These are phyloP conservation scores for Eupithecia pulchellata DNA, from an alignment of 2,888 invertebrate species.

Conservation along the genomic window DNA sequence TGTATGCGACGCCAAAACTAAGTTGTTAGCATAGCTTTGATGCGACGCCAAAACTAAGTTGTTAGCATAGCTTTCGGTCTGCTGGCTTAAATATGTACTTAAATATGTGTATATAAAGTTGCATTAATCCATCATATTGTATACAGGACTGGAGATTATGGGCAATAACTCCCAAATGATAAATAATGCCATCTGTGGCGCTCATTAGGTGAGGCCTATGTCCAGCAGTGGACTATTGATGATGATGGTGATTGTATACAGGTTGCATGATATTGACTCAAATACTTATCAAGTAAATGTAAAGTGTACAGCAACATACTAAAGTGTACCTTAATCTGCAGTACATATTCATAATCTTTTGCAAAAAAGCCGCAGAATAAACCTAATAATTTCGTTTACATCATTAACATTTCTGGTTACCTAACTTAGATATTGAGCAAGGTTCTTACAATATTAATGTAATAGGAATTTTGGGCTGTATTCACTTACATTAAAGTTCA, in stretches of 20 bases:
- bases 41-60: too few relatives aligned
- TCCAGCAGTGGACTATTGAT: too few relatives aligned
- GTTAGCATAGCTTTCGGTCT: too few relatives aligned
- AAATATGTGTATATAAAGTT: background rate
- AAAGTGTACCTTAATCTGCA: background rate
- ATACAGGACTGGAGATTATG: too few relatives aligned
- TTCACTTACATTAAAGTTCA: conserved; percentile 11
- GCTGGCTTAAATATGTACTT: too few relatives aligned
- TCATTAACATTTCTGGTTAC: background rate
- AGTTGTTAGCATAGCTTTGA: too few relatives aligned
- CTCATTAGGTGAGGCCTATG: too few relatives aligned
- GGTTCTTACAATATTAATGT: conserved; percentile 7
- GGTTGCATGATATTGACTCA: background rate
- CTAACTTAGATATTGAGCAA: conserved; percentile 31
- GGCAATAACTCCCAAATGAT: too few relatives aligned
- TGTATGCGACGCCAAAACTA: too few relatives aligned
- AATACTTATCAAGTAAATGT: background rate
- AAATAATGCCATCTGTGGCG: too few relatives aligned
- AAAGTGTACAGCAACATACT: background rate
- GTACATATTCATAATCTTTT: background rate
- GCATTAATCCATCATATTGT: background rate
- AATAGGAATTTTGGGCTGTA: conserved; percentile 16
- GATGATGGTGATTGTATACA: too few relatives aligned
- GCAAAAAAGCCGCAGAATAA: background rate
- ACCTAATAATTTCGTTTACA: conserved; percentile 9